Base-by-base conservation (phyloP, 2,888 invertebrate genomes). In the Thelaira solivaga region DNA sequence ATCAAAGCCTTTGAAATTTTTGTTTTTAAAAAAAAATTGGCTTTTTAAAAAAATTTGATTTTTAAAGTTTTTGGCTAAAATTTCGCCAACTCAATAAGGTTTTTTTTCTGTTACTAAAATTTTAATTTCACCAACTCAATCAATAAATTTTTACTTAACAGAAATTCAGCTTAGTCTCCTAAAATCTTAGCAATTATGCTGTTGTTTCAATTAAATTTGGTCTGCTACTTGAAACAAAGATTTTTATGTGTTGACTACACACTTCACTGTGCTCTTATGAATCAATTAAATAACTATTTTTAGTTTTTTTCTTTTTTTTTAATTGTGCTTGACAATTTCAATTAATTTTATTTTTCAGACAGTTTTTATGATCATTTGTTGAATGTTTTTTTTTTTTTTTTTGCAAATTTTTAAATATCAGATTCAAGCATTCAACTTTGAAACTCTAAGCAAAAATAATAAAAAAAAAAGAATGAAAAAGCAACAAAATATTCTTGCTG, bases 291-390 rank as follows among this genome's bases (percentile, higher is more conserved):
- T 49, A 20, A 16, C 29, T 16, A 26, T 11, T 11, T 16, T 51
- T 51, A 3, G 5, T 62, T 10, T 24, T 59, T 18, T 18, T 7
- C n/a, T 5, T 24, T 2, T 24, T 4, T 20, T 2, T 20, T 29
- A 65, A 49, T 64, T n/a, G 64, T 64, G 41, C 26, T 31, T 53
- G 26, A 20, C 29, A 65, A 41, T 49, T 51, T 20, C 3, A 65
- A 65, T 51, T 65, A 41, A 65, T 53, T 22, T 53, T 41, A 39
- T 41, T 29, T 41, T 6, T 22, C 7, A 65, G 22, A 51, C 20
- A 13, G 39, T 29, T 65, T 51, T 64, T 49, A 18, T 49, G 3
- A 43, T 7, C 8, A 34, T 20, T 5, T 20, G n/a, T 1, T 20
- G 16, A 13, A 0, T 13, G 4, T n/a, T n/a, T n/a, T n/a, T n/a